A percentile compares a stretch with the other conserved stretches of the same genome.
phyloP scores from a whole-genome alignment of 2,888 invertebrate genomes.

The Axea sp. region DNA sequence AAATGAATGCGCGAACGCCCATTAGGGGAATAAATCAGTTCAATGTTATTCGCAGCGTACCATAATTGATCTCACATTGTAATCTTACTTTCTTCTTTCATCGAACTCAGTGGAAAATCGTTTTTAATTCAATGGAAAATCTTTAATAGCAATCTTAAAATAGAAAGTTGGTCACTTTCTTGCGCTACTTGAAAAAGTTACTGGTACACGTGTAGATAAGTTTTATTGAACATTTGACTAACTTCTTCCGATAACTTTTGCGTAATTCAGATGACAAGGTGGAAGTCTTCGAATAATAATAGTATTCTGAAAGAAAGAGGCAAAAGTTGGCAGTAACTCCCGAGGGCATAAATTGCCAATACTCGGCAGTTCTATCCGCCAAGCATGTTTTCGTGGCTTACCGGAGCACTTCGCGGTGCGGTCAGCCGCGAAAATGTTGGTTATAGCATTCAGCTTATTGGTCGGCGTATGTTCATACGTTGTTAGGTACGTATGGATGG shows the following conservation, averaged over 20 bases:
- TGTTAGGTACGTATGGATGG: slow-evolving; percentile 76
- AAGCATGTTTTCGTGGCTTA: slow-evolving; percentile 69
- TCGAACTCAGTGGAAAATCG: too few species aligned
- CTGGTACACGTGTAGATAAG: not conserved
- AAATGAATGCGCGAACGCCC: slow-evolving; percentile 80
- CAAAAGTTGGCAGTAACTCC: slow-evolving; percentile 26
- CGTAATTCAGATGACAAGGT: not conserved
- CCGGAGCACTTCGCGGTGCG: slow-evolving; percentile 62
- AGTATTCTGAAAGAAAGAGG: too few species aligned
- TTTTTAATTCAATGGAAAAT: too few species aligned
- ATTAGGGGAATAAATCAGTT: slow-evolving; percentile 79
- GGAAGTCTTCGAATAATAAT: slow-evolving; percentile 4
- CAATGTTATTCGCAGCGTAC: slow-evolving; percentile 78
- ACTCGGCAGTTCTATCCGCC: slow-evolving; percentile 48
- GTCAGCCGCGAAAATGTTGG: slow-evolving; percentile 75
- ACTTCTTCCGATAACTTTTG: slow-evolving; percentile 6
- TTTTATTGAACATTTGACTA: not conserved
- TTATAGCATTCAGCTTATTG: slow-evolving; percentile 74
- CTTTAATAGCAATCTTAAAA: too few species aligned
- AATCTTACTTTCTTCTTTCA: slow-evolving; percentile 43
- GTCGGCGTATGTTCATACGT: slow-evolving; percentile 72
- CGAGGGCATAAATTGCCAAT: slow-evolving; percentile 48
- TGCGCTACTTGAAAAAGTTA: not conserved
- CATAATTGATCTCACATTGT: slow-evolving; percentile 74
- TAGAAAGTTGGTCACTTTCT: slow-evolving; percentile 36